Percentiles rank a stretch among this genome's conserved stretches.
Conservation (phyloP, 2,888 invertebrate species). For the Eristalinus sepulchralis region DNA sequence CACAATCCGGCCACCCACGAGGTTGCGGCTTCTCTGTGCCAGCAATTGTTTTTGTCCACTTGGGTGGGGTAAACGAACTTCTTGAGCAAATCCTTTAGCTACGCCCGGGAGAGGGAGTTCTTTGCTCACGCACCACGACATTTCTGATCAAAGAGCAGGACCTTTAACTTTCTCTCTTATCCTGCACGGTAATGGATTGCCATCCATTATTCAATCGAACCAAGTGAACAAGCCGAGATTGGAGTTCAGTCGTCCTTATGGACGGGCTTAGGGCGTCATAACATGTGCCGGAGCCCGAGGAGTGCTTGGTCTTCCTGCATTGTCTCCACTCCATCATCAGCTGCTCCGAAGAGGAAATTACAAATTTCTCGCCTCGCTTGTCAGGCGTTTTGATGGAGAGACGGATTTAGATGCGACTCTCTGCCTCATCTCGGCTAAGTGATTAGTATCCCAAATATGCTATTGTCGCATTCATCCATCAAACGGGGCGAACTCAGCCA, state of each 20-base stretch:
- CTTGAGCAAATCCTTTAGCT: slow-evolving; percentile 7
- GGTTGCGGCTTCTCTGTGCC: background rate
- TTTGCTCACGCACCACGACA: slow-evolving; percentile 14
- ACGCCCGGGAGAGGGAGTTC: background rate
- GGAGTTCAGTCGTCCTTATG: background rate
- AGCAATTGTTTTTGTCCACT: background rate
- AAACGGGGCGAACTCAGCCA: background rate
- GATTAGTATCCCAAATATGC: slow-evolving; percentile 5
- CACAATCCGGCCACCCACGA: background rate
- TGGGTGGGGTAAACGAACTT: background rate
- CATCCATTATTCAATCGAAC: slow-evolving; percentile 46
- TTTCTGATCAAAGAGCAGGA: slow-evolving; percentile 29
- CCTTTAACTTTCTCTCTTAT: background rate
- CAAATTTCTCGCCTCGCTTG: slow-evolving; percentile 5
- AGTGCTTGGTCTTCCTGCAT: background rate
- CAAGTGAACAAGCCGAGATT: background rate
- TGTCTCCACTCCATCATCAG: background rate
- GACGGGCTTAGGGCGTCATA: slow-evolving; percentile 22
- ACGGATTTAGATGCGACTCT: background rate
- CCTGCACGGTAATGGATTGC: slow-evolving; percentile 34
- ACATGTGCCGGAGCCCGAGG: slow-evolving; percentile 11
- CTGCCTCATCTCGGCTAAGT: slow-evolving; percentile 1
- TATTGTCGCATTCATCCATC: background rate
- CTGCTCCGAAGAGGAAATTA: background rate
- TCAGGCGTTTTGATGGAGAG: slow-evolving; percentile 6